Base-by-base conservation (phyloP, 2,113 vertebrate species). In the Etia nguti region DNA sequence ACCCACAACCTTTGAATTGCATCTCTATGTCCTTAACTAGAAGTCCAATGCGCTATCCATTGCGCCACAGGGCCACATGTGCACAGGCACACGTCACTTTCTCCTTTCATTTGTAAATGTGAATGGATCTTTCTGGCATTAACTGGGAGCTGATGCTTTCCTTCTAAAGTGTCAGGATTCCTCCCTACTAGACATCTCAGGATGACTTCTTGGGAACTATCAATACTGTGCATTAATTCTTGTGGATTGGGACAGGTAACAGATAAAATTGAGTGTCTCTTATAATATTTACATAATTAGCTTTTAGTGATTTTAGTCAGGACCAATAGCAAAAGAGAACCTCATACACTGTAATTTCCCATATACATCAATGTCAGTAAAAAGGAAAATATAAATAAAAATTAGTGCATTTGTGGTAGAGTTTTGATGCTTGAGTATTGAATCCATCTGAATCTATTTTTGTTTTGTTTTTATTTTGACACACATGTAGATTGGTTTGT, bases 231-330 rank as follows among this genome's bases (percentile, higher is more conserved):
- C 6, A 50, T 8, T 29, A 77, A 77, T 50, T 50, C 43, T 46
- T 31, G 0, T 31, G 10, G 9, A 20, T 31, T 20, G 41, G 8
- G 0, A 70, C n/a, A 70, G n/a, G 3, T 1, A 4, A 68, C n/a
- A 0, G 31, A 0, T 68, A 68, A 0, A 68, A 22, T 13, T 0
- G 24, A 24, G 41, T 24, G n/a, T 46, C 70, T 75, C 41, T 31
- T 29, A 77, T 31, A 20, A 50, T 50, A 31, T 0, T 50, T 8
- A 77, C 43, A 50, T 31, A 46, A 31, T 77, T 77, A 12, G 10
- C 26, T 13, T 73, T 26, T 26, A 5, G 41, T 2, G 13, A 46
- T 46, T 73, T 73, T 46, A 46, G 2, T 48, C 3, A 46, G 18
- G 68, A 46, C 22, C 65, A 70, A 46, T 0, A 26, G 38, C 65